phyloP scores from a whole-genome alignment of 92 coral and sea anemone species.

The Isaurus tuberculatus region DNA sequence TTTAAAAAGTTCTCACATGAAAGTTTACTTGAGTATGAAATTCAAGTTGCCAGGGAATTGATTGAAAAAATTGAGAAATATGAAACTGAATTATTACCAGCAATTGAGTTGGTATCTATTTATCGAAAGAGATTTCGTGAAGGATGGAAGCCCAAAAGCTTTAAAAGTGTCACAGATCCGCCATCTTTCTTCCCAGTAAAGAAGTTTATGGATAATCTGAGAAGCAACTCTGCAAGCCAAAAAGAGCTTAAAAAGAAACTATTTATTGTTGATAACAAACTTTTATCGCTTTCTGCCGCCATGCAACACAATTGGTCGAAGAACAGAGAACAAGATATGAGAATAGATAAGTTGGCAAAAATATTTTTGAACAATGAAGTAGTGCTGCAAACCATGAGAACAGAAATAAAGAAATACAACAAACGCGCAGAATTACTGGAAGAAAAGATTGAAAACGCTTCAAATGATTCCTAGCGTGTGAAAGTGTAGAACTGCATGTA shows the following conservation, averaged over 20 bases:
- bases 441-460: background rate
- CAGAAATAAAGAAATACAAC: constrained; percentile 27
- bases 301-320: background rate
- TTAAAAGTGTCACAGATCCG: background rate
- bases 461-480: background rate
- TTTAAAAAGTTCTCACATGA: background rate
- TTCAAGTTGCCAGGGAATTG: constrained; percentile 28
- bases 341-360: background rate
- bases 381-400: constrained; percentile 8
- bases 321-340: constrained; percentile 32
- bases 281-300: background rate
- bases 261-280: background rate
- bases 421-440: background rate
- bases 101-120: constrained; percentile 56
- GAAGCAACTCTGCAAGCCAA: constrained; percentile 21
- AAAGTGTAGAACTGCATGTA: background rate
- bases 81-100: constrained; percentile 53
- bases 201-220: constrained; percentile 28
- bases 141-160: constrained; percentile 21
- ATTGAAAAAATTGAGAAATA: constrained; percentile 46
- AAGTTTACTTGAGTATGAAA: constrained; percentile 28
- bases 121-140: constrained; percentile 61
- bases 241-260: constrained; percentile 30
- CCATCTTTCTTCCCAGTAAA: constrained; percentile 37
- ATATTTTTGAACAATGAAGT: background rate